Evolutionary conservation across 2,113 vertebrate species (phyloP).

Genomic region (Gallinago undulata): DNA sequence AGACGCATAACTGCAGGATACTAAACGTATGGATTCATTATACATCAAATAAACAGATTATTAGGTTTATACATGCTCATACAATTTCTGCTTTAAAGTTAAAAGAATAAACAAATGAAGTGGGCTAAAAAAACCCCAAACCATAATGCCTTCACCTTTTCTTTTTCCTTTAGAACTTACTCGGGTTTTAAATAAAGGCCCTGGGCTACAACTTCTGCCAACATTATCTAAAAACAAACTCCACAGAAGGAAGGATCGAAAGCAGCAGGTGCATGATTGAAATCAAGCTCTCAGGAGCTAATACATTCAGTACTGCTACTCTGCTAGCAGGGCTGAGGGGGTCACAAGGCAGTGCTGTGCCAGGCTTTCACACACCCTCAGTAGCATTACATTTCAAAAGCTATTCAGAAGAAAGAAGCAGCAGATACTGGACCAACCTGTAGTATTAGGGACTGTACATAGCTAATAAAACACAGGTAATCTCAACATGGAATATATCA

Average conservation of each 20-base stretch:
- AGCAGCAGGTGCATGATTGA: conserved; percentile 74
- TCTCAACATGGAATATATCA: background rate
- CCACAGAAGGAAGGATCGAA: conserved; percentile 61
- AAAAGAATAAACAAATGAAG: conserved; percentile 49
- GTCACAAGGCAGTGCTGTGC: background rate
- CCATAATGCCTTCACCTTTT: background rate
- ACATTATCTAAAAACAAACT: conserved; percentile 57
- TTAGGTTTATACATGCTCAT: background rate
- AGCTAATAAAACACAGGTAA: background rate
- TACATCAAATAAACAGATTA: background rate
- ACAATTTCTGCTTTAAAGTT: background rate
- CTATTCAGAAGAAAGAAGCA: background rate
- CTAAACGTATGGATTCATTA: background rate
- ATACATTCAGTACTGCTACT: background rate
- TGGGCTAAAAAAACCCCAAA: background rate
- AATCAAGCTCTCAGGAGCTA: conserved; percentile 59
- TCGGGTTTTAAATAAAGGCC: conserved; percentile 30
- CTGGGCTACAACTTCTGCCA: conserved; percentile 56
- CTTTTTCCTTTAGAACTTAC: background rate
- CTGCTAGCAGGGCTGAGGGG: background rate
- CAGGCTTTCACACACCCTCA: background rate
- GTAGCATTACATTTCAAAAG: background rate
- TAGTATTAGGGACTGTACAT: background rate
- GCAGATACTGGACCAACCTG: background rate
- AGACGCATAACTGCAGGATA: background rate